A percentile compares a stretch with the other conserved stretches of the same genome.
phyloP scores from a whole-genome alignment of 2,888 invertebrate genomes.

The Phyllotreta striolata region DNA sequence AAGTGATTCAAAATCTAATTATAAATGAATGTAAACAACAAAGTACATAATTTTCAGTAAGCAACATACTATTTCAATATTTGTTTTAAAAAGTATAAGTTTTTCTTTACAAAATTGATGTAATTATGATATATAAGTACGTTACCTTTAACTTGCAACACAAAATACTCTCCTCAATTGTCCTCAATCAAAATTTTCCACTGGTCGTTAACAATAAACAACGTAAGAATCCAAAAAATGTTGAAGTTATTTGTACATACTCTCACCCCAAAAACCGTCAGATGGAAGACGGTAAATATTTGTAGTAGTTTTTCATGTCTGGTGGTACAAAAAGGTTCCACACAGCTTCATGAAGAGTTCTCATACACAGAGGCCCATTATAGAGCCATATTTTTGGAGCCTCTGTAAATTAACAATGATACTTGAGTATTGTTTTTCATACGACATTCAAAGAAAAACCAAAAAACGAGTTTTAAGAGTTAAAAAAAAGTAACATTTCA shows the following conservation, averaged over 20 bases:
- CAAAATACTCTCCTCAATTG: slow-evolving; percentile 21
- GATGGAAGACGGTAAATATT: slow-evolving; percentile 39
- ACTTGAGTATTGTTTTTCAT: slow-evolving; percentile 58
- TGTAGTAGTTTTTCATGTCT: slow-evolving; percentile 47
- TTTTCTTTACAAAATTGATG: background rate
- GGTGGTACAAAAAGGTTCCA: slow-evolving; percentile 50
- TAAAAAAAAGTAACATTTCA: background rate
- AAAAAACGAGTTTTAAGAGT: slow-evolving; percentile 35
- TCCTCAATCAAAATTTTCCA: slow-evolving; percentile 22
- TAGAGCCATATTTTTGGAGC: slow-evolving; percentile 55
- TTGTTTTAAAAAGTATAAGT: background rate
- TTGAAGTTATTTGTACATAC: slow-evolving; percentile 42
- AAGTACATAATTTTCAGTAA: no score
- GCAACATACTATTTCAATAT: background rate
- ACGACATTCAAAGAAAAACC: slow-evolving; percentile 38
- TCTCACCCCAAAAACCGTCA: slow-evolving; percentile 45
- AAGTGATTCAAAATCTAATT: background rate
- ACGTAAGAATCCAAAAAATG: slow-evolving; percentile 46
- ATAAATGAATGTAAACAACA: background rate
- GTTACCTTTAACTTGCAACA: slow-evolving; percentile 21
- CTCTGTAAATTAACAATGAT: slow-evolving; percentile 62
- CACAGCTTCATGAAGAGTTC: slow-evolving; percentile 52
- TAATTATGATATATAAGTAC: slow-evolving; percentile 1
- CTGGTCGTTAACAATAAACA: slow-evolving; percentile 31
- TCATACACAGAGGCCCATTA: slow-evolving; percentile 48